Conservation (phyloP, 2,797 vertebrate genomes). For the Cercopithecus petaurista region DNA sequence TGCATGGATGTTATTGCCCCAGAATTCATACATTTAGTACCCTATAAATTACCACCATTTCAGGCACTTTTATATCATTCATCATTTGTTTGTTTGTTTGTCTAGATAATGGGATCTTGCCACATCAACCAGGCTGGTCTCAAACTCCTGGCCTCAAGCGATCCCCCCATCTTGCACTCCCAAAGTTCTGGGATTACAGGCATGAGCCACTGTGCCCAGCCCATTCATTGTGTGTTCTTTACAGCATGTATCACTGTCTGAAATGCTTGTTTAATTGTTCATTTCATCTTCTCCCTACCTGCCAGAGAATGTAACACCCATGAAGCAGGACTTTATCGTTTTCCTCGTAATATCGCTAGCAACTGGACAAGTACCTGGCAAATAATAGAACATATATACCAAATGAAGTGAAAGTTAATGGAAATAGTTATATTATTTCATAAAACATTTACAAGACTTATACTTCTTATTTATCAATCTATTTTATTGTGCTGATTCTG, state of each 20-base stretch:
- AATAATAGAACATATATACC: neutral
- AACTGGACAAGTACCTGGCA: neutral
- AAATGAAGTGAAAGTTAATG: conserved; percentile 15
- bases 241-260: neutral
- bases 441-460: neutral
- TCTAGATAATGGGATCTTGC: neutral
- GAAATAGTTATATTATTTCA: conserved; percentile 14
- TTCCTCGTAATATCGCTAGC: neutral
- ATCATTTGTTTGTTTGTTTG: neutral
- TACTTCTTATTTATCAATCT: neutral
- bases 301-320: neutral
- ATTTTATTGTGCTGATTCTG: neutral
- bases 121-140: neutral
- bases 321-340: neutral
- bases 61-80: neutral
- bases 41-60: neutral
- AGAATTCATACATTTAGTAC: neutral
- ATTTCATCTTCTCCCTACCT: neutral
- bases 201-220: neutral
- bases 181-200: neutral
- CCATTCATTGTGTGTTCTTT: neutral
- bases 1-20: neutral
- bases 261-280: neutral
- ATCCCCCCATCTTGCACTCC: neutral
- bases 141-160: neutral